A percentile compares a stretch with the other conserved stretches of the same genome.
Conservation (phyloP, 53 echinoderm and acorn worm species). For the Paelopatides confundens region DNA sequence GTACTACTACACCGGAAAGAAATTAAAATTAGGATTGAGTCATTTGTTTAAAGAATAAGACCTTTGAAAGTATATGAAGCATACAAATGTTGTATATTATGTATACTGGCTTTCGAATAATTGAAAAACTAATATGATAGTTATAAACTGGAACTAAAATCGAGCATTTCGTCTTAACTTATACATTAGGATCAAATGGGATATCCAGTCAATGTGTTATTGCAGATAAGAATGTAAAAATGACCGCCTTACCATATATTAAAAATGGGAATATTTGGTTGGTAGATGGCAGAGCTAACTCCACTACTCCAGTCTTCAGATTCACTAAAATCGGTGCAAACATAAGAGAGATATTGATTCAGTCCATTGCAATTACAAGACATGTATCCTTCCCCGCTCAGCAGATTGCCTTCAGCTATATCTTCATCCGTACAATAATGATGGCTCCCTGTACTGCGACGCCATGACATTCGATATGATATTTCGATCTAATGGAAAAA, state of each 20-base stretch:
- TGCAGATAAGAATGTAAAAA: no score
- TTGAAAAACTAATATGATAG: no score
- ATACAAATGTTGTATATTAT: no score
- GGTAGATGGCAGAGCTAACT: background rate
- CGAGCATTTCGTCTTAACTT: no score
- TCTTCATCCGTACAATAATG: constrained; percentile 1
- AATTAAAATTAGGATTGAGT: no score
- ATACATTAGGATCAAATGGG: no score
- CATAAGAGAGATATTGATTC: background rate
- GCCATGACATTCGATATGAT: background rate
- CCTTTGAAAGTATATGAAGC: no score
- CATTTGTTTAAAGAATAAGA: no score
- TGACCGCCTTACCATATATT: background rate
- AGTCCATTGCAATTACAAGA: background rate
- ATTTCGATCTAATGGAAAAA: background rate
- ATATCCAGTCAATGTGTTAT: no score
- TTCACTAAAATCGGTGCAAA: constrained; percentile 8
- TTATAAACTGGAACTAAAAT: no score
- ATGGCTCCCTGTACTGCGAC: background rate
- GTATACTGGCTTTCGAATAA: no score
- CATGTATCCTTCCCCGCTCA: background rate
- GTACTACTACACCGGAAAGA: no score
- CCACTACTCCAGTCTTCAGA: constrained; percentile 14
- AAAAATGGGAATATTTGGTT: background rate
- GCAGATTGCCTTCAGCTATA: background rate